Evolutionary conservation across 2,113 vertebrate genomes (phyloP).

Genomic region (Solea senegalensis): DNA sequence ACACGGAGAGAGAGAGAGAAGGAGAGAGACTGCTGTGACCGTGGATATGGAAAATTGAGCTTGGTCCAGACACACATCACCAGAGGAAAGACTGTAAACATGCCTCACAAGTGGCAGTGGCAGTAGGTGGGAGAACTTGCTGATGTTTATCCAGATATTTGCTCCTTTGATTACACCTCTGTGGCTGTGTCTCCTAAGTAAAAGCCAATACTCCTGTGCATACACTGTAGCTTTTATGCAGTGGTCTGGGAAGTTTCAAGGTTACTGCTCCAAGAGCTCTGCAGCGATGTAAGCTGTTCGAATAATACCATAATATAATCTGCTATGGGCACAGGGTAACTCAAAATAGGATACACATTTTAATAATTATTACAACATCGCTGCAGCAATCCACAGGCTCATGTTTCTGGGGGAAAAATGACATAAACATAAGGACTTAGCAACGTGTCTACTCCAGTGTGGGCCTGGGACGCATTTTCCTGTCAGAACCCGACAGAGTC

Average conservation of each 20-base stretch:
- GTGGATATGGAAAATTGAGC: constrained; percentile 29
- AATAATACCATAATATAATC: background rate
- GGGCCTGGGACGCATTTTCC: no score
- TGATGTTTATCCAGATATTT: background rate
- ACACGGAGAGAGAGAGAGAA: no score
- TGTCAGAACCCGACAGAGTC: no score
- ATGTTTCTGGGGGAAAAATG: no score
- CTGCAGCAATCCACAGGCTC: no score
- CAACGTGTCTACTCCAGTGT: no score
- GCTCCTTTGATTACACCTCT: constrained; percentile 5
- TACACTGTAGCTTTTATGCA: constrained; percentile 2
- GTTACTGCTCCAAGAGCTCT: background rate
- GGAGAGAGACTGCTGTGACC: constrained; percentile 41
- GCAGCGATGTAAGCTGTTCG: background rate
- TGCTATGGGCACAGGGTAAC: no score
- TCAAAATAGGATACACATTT: no score
- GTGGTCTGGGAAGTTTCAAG: background rate
- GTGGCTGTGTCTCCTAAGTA: background rate
- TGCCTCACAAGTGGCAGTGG: constrained; percentile 21
- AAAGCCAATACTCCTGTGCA: background rate
- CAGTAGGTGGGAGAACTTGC: constrained; percentile 45
- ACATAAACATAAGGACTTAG: no score
- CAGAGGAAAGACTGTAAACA: constrained; percentile 38
- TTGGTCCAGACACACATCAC: constrained; percentile 5
- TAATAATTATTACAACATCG: no score